Base-by-base conservation (phyloP, 2,113 vertebrate genomes). In the Rattus rattus region DNA sequence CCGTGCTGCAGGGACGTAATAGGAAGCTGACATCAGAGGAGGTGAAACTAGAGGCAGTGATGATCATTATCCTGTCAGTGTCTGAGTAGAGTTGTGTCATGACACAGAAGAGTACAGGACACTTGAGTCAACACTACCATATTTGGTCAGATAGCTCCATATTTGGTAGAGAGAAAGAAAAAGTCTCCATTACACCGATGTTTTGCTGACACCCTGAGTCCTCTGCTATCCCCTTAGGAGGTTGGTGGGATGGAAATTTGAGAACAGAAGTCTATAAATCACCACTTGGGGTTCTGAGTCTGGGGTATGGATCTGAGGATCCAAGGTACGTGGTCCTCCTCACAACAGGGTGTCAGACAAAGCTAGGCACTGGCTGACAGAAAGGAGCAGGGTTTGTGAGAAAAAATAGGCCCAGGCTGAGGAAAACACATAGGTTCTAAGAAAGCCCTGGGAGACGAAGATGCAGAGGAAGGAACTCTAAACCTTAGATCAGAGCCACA, bases 381-480 rank as follows among this genome's bases (percentile, higher is more conserved):
- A 85, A 47, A 59, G 3, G 8, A 12, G 7, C 49, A 52, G 89
- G 26, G n/a, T 9, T 59, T 2, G 1, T 0, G 3, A 7, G 7
- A 47, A 24, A 24, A 61, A 30, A 43, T 20, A 52, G 14, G n/a
- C 19, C 36, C 6, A 33, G 14, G 49, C 61, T 30, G 36, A 67
- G 36, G 30, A 7, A 24, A 63, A 67, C 54, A 26, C 36, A 22
- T 1, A 9, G 4, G 28, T 30, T 11, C 67, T 61, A 39, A 43
- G 36, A 67, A 19, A 79, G 47, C 69, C 2, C n/a, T 59, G 16
- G 0, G 7, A 19, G 26, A 19, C 7, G 43, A 43, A 9, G 26
- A 59, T 24, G 11, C 30, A 65, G 3, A 2, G 49, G 59, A 43
- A 12, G 2, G 39, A 8, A 67, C 7, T 0, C 79, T 0, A 8